Conservation (phyloP, 2,797 vertebrate genomes). For the Chaetophractus vellerosus region DNA sequence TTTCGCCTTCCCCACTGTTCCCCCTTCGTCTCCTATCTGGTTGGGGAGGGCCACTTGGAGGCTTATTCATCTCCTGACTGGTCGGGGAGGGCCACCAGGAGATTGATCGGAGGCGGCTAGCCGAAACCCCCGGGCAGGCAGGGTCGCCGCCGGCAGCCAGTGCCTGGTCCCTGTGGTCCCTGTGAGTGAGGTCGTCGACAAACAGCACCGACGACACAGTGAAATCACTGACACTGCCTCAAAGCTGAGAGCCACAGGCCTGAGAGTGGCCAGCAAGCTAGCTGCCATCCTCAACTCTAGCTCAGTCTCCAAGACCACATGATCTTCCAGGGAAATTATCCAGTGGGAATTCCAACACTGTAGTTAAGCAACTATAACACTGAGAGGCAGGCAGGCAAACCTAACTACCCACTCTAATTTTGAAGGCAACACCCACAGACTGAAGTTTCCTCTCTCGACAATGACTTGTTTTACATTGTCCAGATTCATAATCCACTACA, state of each 20-base stretch:
- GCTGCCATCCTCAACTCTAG: background rate
- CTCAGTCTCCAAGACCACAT: background rate
- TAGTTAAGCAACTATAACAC: background rate
- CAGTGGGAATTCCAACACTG: background rate
- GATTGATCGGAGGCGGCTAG: too few species aligned
- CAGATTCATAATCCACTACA: background rate
- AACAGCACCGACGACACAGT: too few species aligned
- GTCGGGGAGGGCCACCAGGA: too few species aligned
- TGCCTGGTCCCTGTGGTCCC: background rate
- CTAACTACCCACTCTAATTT: background rate
- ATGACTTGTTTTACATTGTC: background rate
- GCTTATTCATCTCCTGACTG: too few species aligned
- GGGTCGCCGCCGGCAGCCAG: too few species aligned
- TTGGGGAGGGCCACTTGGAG: too few species aligned
- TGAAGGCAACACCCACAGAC: background rate
- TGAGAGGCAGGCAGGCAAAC: conserved; percentile 19
- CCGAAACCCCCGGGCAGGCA: too few species aligned
- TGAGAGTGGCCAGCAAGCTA: background rate
- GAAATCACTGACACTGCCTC: background rate
- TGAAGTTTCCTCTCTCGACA: background rate
- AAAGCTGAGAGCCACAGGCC: background rate
- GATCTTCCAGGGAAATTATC: conserved; percentile 27
- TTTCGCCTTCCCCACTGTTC: too few species aligned
- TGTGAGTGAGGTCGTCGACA: too few species aligned
- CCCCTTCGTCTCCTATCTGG: too few species aligned